Base-by-base conservation (phyloP, 1,140 invertebrate genomes). In the Ips nitidus region DNA sequence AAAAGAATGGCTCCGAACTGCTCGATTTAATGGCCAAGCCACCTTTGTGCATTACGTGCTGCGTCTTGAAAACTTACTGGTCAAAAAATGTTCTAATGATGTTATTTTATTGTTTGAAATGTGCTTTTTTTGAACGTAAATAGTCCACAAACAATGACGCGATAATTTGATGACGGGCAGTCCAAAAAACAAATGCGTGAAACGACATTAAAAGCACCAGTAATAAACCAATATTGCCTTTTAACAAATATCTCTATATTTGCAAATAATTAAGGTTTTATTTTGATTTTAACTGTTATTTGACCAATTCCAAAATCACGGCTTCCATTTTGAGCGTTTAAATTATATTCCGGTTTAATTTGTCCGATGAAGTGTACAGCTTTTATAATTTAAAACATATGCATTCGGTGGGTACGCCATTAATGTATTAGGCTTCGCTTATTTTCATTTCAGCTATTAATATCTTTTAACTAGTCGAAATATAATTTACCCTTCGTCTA, bases 1-100 rank as follows among this genome's bases (percentile, higher is more conserved):
- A 75, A 76, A 75, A 71, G 76, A 75, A 77, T 75, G 71, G 68
- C 69, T 66, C 50, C 42, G 63, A 71, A 22, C 22, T 22, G 22
- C 22, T 22, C 22, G 22, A 22, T 22, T 22, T 22, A 22, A 22
- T 22, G 22, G 22, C 22, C 22, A 22, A 22, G 22, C 22, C 22
- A 22, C 22, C 22, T 22, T 22, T 22, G 22, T 22, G 22, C 22
- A 22, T 22, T 22, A 22, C 22, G 22, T 22, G 22, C 22, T 22
- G 22, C 22, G 22, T 22, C 22, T 22, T 22, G 22, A 22, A 22
- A 22, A 22, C 22, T 22, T 22, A 22, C 22, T 22, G 22, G 22
- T 22, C 22, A 22, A 22, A 22, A 22, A 22, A 22, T 22, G 22
- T 22, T 22, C 22, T 22, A 22, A 22, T 22, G 22, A 22, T 22